Base-by-base conservation (phyloP, 2,888 invertebrate species). In the Listrodromus nycthemerus region DNA sequence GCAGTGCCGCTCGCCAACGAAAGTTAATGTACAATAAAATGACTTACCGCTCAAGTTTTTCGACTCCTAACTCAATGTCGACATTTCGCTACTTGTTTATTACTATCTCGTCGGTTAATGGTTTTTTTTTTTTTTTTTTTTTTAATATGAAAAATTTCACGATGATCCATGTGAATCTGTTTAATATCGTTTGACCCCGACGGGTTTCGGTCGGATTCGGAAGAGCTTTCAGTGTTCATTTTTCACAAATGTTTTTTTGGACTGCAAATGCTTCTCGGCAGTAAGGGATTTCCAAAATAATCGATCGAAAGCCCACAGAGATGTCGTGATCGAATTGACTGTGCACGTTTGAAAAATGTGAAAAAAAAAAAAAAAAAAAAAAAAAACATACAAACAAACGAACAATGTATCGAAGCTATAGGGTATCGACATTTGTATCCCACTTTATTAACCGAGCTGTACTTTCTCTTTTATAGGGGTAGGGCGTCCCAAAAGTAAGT, bases 401-500 rank as follows among this genome's bases (percentile, higher is more conserved):
- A n/a, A n/a, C 30, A 41, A 65, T 73, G 66, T 77, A 73, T 73
- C 58, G 58, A 55, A 65, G 50, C n/a, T 30, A 50, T 81, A 75
- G 71, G 65, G 84, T 78, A 70, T 71, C 66, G 65, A 71, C 65
- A 37, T 78, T 58, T 27, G 30, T 21, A 52, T 84, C 33, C 45
- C 61, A 79, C 74, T 81, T 81, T 91, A 92, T 92, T 93, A 93
- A 93, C 91, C 87, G 88, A 90, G 86, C 88, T 92, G 88, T 92
- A 89, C 91, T 92, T 93, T 93, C 91, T 93, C 89, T 90, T 91
- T 93, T 93, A 91, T 93, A 93, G 93, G 93, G 93, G 93, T 93
- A 93, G 93, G 91, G 93, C 93, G 91, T 93, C 93, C 92, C 93
- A 93, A 93, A 93, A 93, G 93, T 93, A 93, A 93, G 93, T 93